Evolutionary conservation across 2,113 vertebrate genomes (phyloP).

Genomic region (Dolichotis patagonum): DNA sequence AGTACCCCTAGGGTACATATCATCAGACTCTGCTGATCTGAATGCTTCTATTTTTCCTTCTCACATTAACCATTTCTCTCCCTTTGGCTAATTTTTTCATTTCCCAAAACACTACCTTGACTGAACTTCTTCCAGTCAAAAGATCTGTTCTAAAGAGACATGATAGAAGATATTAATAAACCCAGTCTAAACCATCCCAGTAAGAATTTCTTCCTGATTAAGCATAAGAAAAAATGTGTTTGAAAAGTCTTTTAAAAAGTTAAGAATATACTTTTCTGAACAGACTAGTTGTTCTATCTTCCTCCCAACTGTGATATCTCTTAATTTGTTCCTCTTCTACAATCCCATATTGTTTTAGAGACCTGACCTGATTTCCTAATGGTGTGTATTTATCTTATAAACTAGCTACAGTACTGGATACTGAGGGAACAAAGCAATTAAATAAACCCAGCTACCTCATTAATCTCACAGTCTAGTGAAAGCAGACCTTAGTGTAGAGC

Average conservation of each 20-base stretch:
- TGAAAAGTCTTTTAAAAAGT: not conserved
- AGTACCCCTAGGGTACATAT: not conserved
- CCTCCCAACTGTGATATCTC: not conserved
- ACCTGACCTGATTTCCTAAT: not conserved
- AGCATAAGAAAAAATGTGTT: not conserved
- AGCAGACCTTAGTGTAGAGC: not conserved
- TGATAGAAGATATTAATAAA: not conserved
- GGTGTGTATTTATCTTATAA: not conserved
- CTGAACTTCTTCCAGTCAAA: not conserved
- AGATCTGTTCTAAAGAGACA: constrained; percentile 43
- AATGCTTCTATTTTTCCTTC: constrained; percentile 31
- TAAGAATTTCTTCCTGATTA: constrained; percentile 9
- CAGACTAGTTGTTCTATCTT: not conserved
- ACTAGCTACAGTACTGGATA: not conserved
- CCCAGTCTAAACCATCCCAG: not conserved
- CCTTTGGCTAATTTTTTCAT: not conserved
- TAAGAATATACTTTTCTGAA: constrained; percentile 26
- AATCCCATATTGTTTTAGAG: not conserved
- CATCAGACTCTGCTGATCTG: not conserved
- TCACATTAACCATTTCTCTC: constrained; percentile 37
- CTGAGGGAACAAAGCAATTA: not conserved
- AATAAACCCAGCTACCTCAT: not conserved
- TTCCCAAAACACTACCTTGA: constrained; percentile 35
- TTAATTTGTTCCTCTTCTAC: constrained; percentile 7
- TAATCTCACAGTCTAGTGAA: not conserved